A percentile compares a stretch with the other conserved stretches of the same genome.
Evolutionary conservation across 92 coral and sea anemone genomes (phyloP).

Genomic region (Zoanthus gigantus): DNA sequence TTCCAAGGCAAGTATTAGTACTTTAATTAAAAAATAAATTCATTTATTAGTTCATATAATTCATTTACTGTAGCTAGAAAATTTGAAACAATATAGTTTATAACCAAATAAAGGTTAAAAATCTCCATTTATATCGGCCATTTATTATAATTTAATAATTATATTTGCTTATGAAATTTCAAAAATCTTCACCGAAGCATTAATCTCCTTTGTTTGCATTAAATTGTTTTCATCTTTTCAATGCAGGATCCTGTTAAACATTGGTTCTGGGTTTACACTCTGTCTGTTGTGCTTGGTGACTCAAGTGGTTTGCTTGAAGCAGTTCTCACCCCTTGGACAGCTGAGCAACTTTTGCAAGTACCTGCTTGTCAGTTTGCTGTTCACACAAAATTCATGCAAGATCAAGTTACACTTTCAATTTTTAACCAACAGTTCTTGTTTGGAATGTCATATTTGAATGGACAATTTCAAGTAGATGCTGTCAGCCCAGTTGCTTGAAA

Average conservation of each 20-base stretch:
- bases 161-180: too few species aligned
- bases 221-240: not conserved
- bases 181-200: not conserved
- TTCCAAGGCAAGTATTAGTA: conserved; percentile 45
- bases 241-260: conserved; percentile 49
- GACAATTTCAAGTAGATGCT: conserved; percentile 75
- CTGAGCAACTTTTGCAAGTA: conserved; percentile 82
- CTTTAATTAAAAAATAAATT: not conserved
- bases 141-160: too few species aligned
- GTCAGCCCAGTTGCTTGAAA: conserved; percentile 53
- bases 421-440: conserved; percentile 83
- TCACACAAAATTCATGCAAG: conserved; percentile 58
- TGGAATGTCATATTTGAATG: conserved; percentile 74
- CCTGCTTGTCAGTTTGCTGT: conserved; percentile 76
- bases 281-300: conserved; percentile 76
- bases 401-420: conserved; percentile 78
- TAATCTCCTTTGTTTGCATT: not conserved
- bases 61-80: too few species aligned
- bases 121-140: too few species aligned
- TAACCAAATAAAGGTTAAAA: too few species aligned
- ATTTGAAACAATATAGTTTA: too few species aligned
- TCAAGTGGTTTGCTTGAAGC: conserved; percentile 63
- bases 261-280: conserved; percentile 87
- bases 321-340: conserved; percentile 70
- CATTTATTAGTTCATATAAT: not conserved